Base-by-base conservation (phyloP, 1,140 invertebrate genomes). In the Drosophila prosaltans region DNA sequence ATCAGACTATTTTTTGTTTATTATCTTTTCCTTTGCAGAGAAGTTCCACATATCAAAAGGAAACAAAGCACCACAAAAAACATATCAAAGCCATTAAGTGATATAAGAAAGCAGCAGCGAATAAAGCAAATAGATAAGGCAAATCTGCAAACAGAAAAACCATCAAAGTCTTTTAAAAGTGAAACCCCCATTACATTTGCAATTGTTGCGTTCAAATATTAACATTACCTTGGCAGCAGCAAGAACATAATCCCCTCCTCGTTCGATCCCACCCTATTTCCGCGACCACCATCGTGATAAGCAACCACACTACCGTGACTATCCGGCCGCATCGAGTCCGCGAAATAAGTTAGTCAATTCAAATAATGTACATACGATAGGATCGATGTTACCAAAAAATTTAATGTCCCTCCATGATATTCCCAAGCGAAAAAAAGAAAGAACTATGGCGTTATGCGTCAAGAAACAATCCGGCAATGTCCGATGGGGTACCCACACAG, bases 341-440 rank as follows among this genome's bases (percentile, higher is more conserved):
- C 72, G 59, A 73, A 77, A 65, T 69, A 72, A 74, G 83, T 91
- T 81, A 86, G 77, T 91, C 72, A 74, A 75, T 66, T 80, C 78
- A 80, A 88, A 92, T 92, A 91, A 92, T 92, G 91, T 80, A 70
- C 82, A 88, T 91, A 89, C 80, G 85, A 78, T 92, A 92, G 81
- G 70, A 91, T 92, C 86, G 81, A 92, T 92, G 91, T 92, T 92
- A 92, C 89, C 86, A 91, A 91, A 86, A 91, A 82, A 92, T 81
- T 91, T 91, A 77, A 91, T 92, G 91, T 92, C 82, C 80, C 85
- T 92, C 89, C 91, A 92, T 92, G 91, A 82, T 92, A 83, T 92
- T 92, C 90, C 80, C 72, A 92, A 85, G 73, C 72, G 86, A 91
- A 72, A 91, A 82, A 68, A 90, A 90, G 71, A 90, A 65, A 90